Percentiles rank a stretch among this genome's conserved stretches.
phyloP scores from a whole-genome alignment of 2,888 invertebrate genomes.

The Clusia tigrina region DNA sequence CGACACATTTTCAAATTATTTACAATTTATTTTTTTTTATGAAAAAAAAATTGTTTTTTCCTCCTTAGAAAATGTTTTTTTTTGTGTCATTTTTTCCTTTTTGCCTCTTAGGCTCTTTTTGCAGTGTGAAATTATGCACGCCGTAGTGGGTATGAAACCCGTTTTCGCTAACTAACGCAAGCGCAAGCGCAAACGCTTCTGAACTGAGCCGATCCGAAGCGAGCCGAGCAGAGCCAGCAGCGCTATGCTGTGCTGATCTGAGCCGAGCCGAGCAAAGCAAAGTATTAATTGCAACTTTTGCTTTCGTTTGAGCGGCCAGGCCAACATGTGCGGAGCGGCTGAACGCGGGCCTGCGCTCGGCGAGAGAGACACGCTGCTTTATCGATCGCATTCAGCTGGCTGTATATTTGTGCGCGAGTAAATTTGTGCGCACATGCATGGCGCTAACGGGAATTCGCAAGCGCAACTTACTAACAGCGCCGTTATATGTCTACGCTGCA shows the following conservation, averaged over 20 bases:
- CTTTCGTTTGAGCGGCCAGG: constrained; percentile 11
- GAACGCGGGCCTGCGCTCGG: neutral
- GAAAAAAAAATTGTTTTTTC: neutral
- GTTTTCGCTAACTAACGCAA: neutral
- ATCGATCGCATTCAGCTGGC: constrained; percentile 27
- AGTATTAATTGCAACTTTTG: constrained; percentile 11
- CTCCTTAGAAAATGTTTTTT: neutral
- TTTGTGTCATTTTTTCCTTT: no score
- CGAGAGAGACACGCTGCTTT: neutral
- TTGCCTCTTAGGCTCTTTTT: no score
- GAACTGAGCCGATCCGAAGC: neutral
- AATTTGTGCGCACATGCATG: constrained; percentile 30
- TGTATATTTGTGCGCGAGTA: constrained; percentile 28
- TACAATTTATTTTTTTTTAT: no score
- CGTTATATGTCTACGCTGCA: constrained; percentile 5
- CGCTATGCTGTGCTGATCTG: neutral
- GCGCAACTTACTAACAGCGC: neutral
- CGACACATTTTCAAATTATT: neutral
- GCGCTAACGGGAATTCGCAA: constrained; percentile 54
- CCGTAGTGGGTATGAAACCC: no score
- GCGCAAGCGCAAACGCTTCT: constrained; percentile 4
- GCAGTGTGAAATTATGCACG: neutral
- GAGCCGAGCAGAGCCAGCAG: neutral
- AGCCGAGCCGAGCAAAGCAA: neutral
- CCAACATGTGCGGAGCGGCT: neutral